Evolutionary conservation across 2,888 invertebrate species (phyloP), one percentile per base, ranked within the genome.

Genomic region (Acholoe squamosa): DNA sequence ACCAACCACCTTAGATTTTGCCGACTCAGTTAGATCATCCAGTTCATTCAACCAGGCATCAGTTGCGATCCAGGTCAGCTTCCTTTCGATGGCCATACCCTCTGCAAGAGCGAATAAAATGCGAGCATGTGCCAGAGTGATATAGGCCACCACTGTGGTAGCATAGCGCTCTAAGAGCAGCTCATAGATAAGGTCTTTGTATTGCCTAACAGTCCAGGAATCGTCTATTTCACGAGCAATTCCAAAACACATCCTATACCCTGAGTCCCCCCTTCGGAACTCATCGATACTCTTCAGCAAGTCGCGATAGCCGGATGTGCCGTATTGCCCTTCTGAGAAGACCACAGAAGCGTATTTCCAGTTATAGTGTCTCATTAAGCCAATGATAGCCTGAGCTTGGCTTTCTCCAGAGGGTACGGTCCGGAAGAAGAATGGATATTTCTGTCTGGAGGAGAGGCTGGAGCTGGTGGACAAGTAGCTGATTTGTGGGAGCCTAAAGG

Each of bases 311-410:
- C 34, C 84, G 3, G 34, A 34, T 12, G 84, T 51, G 51, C 91
- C 93, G 89, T 93, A 93, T 28, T 89, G 90, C 3, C 92, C 92
- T 51, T 91, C 91, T 3, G 92, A 76, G 89, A 92, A 93, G 28
- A 93, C 25, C 0, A 93, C 91, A 0, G 92, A 92, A 14, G 93
- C 90, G 89, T 92, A 93, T 19, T 92, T 92, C 93, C 93, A 93
- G 34, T 92, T 89, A 76, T 92, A 92, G 31, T 77, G 51, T 33
- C 86, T 22, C 84, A 93, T 33, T 19, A 93, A 61, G 80, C 92
- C 92, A 10, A 92, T 88, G 1, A 93, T 92, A 0, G 92, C 92
- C 34, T 89, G 51, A 0, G 91, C 92, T 84, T 93, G 93, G 77
- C 89, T 88, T 1, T 89, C 88, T 61, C 93, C 93, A 0, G 93